Percentiles rank a stretch among this genome's conserved stretches.
phyloP scores from a whole-genome alignment of 1,140 invertebrate genomes.

The Conopomorpha cramerella region DNA sequence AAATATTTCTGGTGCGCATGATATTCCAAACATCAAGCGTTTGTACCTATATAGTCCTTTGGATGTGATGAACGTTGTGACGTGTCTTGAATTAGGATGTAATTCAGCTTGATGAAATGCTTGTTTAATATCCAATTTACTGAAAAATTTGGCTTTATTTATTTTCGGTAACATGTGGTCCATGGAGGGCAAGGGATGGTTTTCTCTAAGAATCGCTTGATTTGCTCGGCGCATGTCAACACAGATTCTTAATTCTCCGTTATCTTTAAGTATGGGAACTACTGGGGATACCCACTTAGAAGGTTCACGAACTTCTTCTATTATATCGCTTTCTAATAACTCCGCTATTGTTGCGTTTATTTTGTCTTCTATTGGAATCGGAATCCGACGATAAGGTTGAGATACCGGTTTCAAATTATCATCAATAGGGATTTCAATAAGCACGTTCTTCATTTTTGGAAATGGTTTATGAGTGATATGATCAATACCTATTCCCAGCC shows the following conservation, averaged over 20 bases:
- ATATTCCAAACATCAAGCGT: constrained; percentile 4
- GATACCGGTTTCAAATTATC: constrained; percentile 3
- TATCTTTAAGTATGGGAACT: constrained; percentile 12
- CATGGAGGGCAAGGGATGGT: constrained; percentile 6
- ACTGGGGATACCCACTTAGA: constrained; percentile 6
- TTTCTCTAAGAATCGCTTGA: constrained; percentile 12
- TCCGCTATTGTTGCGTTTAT: background rate
- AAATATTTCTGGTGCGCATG: constrained; percentile 6
- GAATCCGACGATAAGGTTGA: constrained; percentile 9
- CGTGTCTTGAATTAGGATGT: constrained; percentile 1
- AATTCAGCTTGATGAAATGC: background rate
- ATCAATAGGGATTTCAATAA: constrained; percentile 4
- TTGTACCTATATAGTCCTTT: constrained; percentile 4
- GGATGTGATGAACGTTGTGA: constrained; percentile 1
- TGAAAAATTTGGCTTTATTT: constrained; percentile 9
- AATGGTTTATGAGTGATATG: constrained; percentile 10
- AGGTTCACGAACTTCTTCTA: constrained; percentile 5
- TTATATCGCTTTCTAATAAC: constrained; percentile 3
- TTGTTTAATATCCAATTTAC: constrained; percentile 7
- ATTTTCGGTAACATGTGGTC: constrained; percentile 5
- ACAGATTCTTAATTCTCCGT: constrained; percentile 18
- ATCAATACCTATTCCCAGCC: constrained; percentile 13
- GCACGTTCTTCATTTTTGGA: constrained; percentile 16
- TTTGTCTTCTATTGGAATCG: constrained; percentile 3
- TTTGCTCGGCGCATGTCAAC: constrained; percentile 23